Evolutionary conservation across 2,797 vertebrate genomes (phyloP), one percentile per base, ranked within the genome.

Genomic region (Coilia nasus): DNA sequence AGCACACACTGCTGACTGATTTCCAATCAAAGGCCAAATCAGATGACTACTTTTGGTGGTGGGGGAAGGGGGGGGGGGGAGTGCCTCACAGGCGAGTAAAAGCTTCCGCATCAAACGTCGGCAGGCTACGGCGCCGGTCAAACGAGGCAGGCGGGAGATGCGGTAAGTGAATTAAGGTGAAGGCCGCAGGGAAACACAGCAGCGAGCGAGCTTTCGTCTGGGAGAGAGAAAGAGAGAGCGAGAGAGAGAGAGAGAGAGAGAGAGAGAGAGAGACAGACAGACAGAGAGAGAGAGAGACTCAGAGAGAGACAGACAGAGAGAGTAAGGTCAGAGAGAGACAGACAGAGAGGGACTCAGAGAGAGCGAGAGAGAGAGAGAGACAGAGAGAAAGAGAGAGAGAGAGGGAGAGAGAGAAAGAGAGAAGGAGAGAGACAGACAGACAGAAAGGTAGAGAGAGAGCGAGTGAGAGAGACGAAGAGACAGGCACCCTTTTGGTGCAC

Each of bases 111-210:
- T 75, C 67, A 75, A 75, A 41, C 67, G 6, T 3, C 12, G 64
- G 64, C 28, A 3, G 10, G 25, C 12, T 2, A 14, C 12, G 64
- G 25, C 12, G 28, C 11, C 11, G 9, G 2, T 71, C 11, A 15
- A 17, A 71, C 64, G 17, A 71, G 64, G 25, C 64, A 15, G 67
- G 12, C 67, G 15, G 28, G 67, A 75, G 67, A 75, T 5, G 31
- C 67, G 31, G 28, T 75, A 75, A 75, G 67, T 75, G 67, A 75
- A 75, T 75, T 75, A 78, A 78, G 71, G 71, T 78, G 71, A 78
- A 21, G 44, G 21, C 71, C 71, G 31, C 17, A 35, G 31, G 64
- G 67, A 5, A 41, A 9, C n/a, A 25, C n/a, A 21, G 71, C 71
- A 78, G 31, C 41, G 14, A 44, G 71, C 11, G 31, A 44, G 14